Base-by-base conservation (phyloP, 2,113 vertebrate genomes). In the Camelus dromedarius region DNA sequence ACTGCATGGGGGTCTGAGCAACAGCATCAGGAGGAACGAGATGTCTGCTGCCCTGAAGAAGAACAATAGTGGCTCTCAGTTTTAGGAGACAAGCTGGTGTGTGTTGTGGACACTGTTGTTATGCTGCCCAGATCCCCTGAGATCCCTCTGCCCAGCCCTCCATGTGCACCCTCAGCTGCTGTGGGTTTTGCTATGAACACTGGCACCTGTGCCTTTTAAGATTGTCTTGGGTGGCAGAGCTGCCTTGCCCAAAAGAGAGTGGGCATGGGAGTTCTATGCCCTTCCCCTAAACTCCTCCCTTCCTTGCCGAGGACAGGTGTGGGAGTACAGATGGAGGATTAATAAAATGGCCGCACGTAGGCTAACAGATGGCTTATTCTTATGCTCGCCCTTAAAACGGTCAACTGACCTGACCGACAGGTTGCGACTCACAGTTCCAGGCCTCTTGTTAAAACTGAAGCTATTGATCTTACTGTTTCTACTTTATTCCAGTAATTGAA, bases 21-120 rank as follows among this genome's bases (percentile, higher is more conserved):
- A 56, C 1, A 28, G 48, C 11, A 20, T 3, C 60, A 35, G n/a
- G 32, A 66, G n/a, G 15, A 28, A 15, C 0, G 2, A 5, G 14
- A 18, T 20, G 46, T 28, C 48, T 67, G 32, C 28, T 0, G 0
- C 52, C 35, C 38, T 13, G 20, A n/a, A 69, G 52, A 16, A 54
- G 79, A 70, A 48, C 15, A 56, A 30, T 56, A 19, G 4, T 42
- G 35, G 72, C 52, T 86, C 46, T 82, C 58, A 32, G 80, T 66
- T 87, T 85, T 42, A 67, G 72, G 32, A 67, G 83, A 88, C 24
- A 42, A 62, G 19, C 35, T 84, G 81, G 18, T 67, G 28, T 15
- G 56, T 82, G 22, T n/a, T 0, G 3, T 54, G 42, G 30, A 76
- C 42, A 46, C 8, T 13, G 30, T 30, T 28, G 26, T 58, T 66